phyloP scores from a whole-genome alignment of 2,797 vertebrate species.

The Scarus forsteni region DNA sequence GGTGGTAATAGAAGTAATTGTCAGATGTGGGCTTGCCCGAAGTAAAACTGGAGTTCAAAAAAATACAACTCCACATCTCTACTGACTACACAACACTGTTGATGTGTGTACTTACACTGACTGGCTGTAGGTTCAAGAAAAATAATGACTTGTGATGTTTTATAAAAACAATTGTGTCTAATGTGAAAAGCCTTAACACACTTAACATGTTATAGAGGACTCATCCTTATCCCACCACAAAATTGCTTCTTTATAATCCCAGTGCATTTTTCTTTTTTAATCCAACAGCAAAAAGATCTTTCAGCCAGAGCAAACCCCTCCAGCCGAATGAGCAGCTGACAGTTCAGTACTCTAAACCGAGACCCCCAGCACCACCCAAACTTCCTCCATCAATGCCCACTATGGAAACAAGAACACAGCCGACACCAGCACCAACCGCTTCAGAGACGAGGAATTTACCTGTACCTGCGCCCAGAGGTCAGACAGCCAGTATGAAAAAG shows the following conservation, averaged over 20 bases:
- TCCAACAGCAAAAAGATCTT: slow-evolving; percentile 73
- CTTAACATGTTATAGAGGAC: neutral
- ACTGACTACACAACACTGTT: too few species aligned
- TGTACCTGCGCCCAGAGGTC: slow-evolving; percentile 9
- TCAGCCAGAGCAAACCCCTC: slow-evolving; percentile 43
- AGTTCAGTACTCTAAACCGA: slow-evolving; percentile 64
- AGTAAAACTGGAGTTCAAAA: too few species aligned
- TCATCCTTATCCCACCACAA: neutral
- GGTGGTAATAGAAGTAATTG: too few species aligned
- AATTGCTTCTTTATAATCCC: neutral
- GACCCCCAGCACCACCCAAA: slow-evolving; percentile 29
- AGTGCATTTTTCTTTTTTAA: slow-evolving; percentile 15
- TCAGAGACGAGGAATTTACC: slow-evolving; percentile 9
- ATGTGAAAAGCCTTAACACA: too few species aligned
- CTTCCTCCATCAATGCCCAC: slow-evolving; percentile 7
- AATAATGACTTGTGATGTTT: too few species aligned
- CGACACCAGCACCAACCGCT: neutral
- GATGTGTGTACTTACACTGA: too few species aligned
- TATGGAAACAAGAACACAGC: too few species aligned
- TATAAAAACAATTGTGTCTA: too few species aligned
- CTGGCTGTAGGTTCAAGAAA: too few species aligned
- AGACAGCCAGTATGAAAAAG: slow-evolving; percentile 45
- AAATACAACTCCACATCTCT: too few species aligned
- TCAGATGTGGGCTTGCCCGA: too few species aligned
- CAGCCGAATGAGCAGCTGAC: slow-evolving; percentile 45